Conservation (phyloP, 2,113 vertebrate genomes). For the Sinocyclocheilus rhinocerous region DNA sequence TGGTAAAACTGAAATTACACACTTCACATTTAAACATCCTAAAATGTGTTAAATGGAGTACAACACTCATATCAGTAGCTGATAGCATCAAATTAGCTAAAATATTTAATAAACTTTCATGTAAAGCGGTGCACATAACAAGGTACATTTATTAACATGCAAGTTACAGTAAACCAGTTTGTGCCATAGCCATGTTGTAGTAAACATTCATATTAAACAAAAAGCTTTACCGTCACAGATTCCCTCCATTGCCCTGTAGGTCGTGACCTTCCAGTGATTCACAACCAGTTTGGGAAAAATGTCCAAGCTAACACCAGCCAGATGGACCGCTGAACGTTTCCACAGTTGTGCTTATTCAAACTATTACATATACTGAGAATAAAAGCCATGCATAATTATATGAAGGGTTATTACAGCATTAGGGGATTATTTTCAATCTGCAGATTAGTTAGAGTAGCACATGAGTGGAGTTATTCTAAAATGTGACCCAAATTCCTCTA, state of each 20-base stretch:
- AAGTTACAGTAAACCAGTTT: not conserved
- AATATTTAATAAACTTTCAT: not conserved
- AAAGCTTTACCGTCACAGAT: not conserved
- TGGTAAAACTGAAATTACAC: not conserved
- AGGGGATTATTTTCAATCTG: constrained; percentile 24
- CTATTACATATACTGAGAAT: not conserved
- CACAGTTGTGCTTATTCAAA: constrained; percentile 1
- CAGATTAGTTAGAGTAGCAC: constrained; percentile 4
- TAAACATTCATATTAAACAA: not conserved
- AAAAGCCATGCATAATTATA: constrained; percentile 28
- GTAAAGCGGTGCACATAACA: not conserved
- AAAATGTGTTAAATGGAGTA: not conserved
- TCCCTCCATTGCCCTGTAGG: not conserved
- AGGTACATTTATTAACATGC: not conserved
- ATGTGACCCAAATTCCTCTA: constrained; percentile 2
- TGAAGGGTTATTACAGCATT: constrained; percentile 30
- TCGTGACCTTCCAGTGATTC: constrained; percentile 15
- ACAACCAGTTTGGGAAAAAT: constrained; percentile 14
- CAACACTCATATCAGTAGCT: not conserved
- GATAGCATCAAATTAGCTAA: not conserved
- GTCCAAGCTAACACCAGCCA: not conserved
- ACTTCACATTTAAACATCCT: not conserved
- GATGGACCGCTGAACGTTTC: not conserved
- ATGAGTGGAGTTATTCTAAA: not conserved
- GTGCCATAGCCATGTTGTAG: not conserved